A percentile compares a stretch with the other conserved stretches of the same genome.
Conservation (phyloP, 23 tunicate genomes). For the Clavelina lepadiformis region DNA sequence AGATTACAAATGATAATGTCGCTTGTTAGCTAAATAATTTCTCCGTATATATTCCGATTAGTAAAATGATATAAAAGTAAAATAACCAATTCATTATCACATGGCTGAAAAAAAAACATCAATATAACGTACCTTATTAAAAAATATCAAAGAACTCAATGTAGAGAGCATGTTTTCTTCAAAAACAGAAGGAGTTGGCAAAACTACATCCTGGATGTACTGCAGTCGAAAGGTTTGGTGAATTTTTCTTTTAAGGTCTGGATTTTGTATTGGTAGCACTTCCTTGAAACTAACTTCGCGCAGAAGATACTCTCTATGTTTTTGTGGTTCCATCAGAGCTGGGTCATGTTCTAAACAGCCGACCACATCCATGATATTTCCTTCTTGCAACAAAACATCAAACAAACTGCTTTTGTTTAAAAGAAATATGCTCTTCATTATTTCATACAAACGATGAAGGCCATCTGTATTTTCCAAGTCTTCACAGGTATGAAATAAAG, state of each 20-base stretch:
- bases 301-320: slow-evolving; percentile 80
- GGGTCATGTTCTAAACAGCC: slow-evolving; percentile 94
- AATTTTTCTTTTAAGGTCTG: slow-evolving; percentile 65
- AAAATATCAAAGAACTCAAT: slow-evolving; percentile 71
- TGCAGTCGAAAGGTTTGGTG: slow-evolving; percentile 94
- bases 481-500: slow-evolving; percentile 66
- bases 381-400: slow-evolving; percentile 68
- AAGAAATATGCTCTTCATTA: slow-evolving; percentile 65
- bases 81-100: too few relatives aligned
- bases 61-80: background rate
- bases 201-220: slow-evolving; percentile 93
- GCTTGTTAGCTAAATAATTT: background rate
- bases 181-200: slow-evolving; percentile 95
- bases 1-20: too few relatives aligned
- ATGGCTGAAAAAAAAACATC: too few relatives aligned
- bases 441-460: slow-evolving; percentile 69
- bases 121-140: slow-evolving; percentile 76
- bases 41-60: too few relatives aligned
- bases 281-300: slow-evolving; percentile 82
- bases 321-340: slow-evolving; percentile 35
- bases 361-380: slow-evolving; percentile 70
- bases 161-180: slow-evolving; percentile 94
- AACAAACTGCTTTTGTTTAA: slow-evolving; percentile 71
- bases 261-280: slow-evolving; percentile 72
- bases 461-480: slow-evolving; percentile 75